Percentiles rank a stretch among this genome's conserved stretches.
These are phyloP conservation scores for Oligia strigilis DNA, from an alignment of 2,888 invertebrate species.

Conservation along the genomic window DNA sequence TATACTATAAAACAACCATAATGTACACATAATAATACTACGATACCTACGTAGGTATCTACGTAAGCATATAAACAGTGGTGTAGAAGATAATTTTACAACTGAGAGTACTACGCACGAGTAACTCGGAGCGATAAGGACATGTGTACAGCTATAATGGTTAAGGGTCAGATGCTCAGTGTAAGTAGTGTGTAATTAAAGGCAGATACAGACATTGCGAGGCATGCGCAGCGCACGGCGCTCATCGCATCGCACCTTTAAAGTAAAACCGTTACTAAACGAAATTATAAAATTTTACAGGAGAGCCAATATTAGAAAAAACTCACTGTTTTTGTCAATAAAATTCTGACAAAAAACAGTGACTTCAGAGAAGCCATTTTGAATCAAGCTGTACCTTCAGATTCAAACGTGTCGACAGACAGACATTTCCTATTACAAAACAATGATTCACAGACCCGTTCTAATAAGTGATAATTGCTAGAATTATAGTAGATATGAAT, in stretches of 20 bases:
- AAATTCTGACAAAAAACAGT: too few relatives aligned
- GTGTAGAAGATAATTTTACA: constrained; percentile 78
- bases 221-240: too few relatives aligned
- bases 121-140: constrained; percentile 72
- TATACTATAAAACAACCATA: too few relatives aligned
- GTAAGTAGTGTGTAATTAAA: background rate
- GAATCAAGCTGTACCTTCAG: too few relatives aligned
- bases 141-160: too few relatives aligned
- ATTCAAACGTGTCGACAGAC: background rate
- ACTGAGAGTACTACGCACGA: constrained; percentile 72
- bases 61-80: constrained; percentile 28
- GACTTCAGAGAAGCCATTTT: too few relatives aligned
- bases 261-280: too few relatives aligned
- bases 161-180: background rate
- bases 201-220: too few relatives aligned
- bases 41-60: constrained; percentile 13
- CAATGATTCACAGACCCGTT: constrained; percentile 40
- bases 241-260: too few relatives aligned
- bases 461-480: constrained; percentile 41
- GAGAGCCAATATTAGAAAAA: too few relatives aligned
- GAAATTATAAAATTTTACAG: too few relatives aligned
- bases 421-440: constrained; percentile 20
- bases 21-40: constrained; percentile 16
- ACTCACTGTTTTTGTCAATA: too few relatives aligned
- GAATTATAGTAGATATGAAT: constrained; percentile 51